Evolutionary conservation across 2,888 invertebrate species (phyloP).

Genomic region (Bhutanitis thaidina): DNA sequence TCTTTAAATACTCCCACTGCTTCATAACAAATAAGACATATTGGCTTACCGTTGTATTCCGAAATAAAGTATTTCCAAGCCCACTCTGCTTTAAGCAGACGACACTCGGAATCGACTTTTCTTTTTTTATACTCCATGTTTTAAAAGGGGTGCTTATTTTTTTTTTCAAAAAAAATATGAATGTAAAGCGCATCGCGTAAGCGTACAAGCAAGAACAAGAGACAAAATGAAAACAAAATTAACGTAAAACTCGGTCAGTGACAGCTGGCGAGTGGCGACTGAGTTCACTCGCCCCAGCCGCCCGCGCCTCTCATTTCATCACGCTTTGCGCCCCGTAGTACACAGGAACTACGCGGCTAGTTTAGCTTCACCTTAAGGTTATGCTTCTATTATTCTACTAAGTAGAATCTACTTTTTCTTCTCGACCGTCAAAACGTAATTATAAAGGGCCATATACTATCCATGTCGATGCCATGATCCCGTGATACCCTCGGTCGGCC

Average conservation of each 20-base stretch:
- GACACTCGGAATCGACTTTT: slow-evolving; percentile 10
- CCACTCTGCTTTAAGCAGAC: too few relatives aligned
- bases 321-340: too few relatives aligned
- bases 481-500: too few relatives aligned
- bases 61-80: too few relatives aligned
- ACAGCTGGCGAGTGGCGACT: slow-evolving; percentile 6
- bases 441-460: background rate
- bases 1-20: slow-evolving; percentile 14
- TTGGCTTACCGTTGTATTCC: too few relatives aligned
- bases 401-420: slow-evolving; percentile 7
- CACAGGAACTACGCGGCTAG: too few relatives aligned
- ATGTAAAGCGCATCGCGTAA: background rate
- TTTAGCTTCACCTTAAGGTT: too few relatives aligned
- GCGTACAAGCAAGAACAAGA: slow-evolving; percentile 7
- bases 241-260: slow-evolving; percentile 8
- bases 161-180: background rate
- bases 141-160: slow-evolving; percentile 10
- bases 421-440: slow-evolving; percentile 7
- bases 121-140: slow-evolving; percentile 7
- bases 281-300: background rate
- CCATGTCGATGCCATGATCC: slow-evolving; percentile 19
- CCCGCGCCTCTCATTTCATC: slow-evolving; percentile 4
- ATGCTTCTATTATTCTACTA: background rate
- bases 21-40: slow-evolving; percentile 7
- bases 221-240: slow-evolving; percentile 4